Evolutionary conservation across 2,888 invertebrate genomes (phyloP).

Genomic region (Drosophila cracens): DNA sequence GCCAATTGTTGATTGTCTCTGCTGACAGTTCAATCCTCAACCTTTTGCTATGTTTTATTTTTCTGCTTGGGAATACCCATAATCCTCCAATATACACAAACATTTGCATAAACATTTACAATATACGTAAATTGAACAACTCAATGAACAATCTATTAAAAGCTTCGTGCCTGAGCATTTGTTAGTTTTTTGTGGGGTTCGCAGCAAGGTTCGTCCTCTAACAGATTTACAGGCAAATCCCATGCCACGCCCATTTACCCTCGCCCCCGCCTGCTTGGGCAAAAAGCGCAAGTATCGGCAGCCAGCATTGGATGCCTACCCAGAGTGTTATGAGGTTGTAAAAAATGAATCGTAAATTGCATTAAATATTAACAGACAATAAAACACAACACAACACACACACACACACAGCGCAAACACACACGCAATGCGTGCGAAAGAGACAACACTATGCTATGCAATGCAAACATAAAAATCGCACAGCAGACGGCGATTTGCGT

Average conservation of each 20-base stretch:
- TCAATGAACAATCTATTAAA: conserved; percentile 37
- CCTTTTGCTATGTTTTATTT: not conserved
- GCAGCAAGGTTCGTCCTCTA: not conserved
- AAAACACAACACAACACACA: conserved; percentile 41
- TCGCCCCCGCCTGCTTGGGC: no score
- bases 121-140: conserved; percentile 10
- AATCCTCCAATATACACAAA: not conserved
- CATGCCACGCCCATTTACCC: not conserved
- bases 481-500: conserved; percentile 66
- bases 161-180: conserved; percentile 8
- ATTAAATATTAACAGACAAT: conserved; percentile 80
- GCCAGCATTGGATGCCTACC: conserved; percentile 8
- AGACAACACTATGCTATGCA: conserved; percentile 42
- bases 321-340: conserved; percentile 73
- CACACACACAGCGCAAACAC: conserved; percentile 7
- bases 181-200: conserved; percentile 3
- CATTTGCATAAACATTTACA: not conserved
- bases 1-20: not conserved
- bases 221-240: conserved; percentile 22
- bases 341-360: conserved; percentile 80
- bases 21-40: not conserved
- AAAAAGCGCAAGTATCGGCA: conserved; percentile 26
- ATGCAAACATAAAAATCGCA: conserved; percentile 59
- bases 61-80: not conserved
- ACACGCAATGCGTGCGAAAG: not conserved